Percentiles rank a stretch among this genome's conserved stretches.
phyloP scores from a whole-genome alignment of 1,140 invertebrate genomes.

The Penaeus indicus region DNA sequence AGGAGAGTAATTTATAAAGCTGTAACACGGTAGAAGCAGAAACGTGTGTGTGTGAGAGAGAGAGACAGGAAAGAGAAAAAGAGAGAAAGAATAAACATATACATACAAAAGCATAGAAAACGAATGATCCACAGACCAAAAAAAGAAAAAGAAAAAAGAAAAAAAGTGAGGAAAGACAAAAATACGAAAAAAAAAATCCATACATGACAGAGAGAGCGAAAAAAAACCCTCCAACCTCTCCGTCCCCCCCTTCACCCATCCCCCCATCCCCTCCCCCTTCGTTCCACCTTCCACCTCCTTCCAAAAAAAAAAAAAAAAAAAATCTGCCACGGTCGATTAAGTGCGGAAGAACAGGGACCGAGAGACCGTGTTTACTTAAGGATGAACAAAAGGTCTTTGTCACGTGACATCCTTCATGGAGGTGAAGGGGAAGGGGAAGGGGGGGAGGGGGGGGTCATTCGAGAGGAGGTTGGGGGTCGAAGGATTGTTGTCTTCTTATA shows the following conservation, averaged over 20 bases:
- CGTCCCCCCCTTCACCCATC: background rate
- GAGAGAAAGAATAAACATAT: background rate
- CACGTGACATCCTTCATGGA: background rate
- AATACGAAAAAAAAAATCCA: too few relatives aligned
- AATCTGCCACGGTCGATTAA: background rate
- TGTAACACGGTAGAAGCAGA: too few relatives aligned
- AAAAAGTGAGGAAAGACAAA: too few relatives aligned
- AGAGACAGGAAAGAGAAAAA: too few relatives aligned
- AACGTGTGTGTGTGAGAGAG: background rate
- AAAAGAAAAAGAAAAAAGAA: too few relatives aligned
- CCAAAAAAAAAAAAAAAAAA: background rate
- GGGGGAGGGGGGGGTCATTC: background rate
- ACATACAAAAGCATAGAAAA: too few relatives aligned
- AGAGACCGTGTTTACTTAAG: background rate
- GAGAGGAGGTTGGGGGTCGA: background rate
- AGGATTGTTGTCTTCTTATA: background rate
- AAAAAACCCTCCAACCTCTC: background rate
- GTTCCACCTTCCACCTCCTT: background rate
- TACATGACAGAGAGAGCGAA: too few relatives aligned
- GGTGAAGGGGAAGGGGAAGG: background rate
- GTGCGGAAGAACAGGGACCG: background rate
- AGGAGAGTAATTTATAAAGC: too few relatives aligned
- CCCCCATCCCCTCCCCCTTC: background rate
- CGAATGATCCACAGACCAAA: too few relatives aligned
- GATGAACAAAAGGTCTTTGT: background rate